Evolutionary conservation across 2,113 vertebrate genomes (phyloP).

Genomic region (Peromyscus polionotus): DNA sequence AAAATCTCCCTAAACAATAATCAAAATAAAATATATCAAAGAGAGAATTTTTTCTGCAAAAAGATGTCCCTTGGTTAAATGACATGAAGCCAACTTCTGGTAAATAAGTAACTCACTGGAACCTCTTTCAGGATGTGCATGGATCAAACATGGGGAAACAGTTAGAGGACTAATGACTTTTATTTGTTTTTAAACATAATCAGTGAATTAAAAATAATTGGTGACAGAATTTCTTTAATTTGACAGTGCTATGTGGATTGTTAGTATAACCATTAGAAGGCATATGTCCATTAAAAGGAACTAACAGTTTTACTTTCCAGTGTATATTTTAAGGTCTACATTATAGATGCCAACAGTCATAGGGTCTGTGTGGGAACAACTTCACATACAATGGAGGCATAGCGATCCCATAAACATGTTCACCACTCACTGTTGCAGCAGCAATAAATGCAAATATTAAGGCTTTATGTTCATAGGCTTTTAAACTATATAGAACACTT

Average conservation of each 20-base stretch:
- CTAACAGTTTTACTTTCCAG: background rate
- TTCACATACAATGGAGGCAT: background rate
- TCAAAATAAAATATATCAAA: background rate
- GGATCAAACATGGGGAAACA: background rate
- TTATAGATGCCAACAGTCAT: background rate
- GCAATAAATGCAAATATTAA: background rate
- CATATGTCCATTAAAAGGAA: background rate
- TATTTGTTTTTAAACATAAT: background rate
- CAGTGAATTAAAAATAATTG: background rate
- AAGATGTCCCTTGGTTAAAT: background rate
- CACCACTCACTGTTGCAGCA: background rate
- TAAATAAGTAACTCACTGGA: background rate
- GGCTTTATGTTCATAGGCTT: background rate
- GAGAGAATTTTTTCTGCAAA: background rate
- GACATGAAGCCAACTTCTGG: background rate
- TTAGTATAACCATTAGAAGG: background rate
- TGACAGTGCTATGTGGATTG: background rate
- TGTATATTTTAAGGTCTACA: background rate
- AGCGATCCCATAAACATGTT: background rate
- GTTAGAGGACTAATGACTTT: background rate
- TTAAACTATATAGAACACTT: background rate
- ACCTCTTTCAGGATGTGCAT: background rate
- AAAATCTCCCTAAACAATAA: constrained; percentile 26
- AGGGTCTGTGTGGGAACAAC: background rate
- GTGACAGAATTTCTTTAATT: constrained; percentile 10